Percentiles rank a stretch among this genome's conserved stretches.
Evolutionary conservation across 2,113 vertebrate species (phyloP).

Genomic region (Sphaerodactylus townsendi): DNA sequence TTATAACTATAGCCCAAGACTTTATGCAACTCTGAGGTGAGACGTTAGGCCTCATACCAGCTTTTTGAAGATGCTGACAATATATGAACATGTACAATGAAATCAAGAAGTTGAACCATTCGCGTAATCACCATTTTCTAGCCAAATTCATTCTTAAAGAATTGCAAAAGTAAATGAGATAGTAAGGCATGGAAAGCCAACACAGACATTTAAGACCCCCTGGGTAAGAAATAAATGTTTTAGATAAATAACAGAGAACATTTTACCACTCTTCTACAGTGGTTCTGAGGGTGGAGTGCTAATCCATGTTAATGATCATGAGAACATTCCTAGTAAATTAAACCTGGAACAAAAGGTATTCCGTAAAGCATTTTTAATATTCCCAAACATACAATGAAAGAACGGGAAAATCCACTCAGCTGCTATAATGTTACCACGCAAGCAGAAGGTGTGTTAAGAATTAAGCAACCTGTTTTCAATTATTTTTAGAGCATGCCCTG

Average conservation of each 20-base stretch:
- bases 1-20: neutral
- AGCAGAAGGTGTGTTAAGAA: neutral
- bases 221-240: neutral
- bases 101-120: neutral
- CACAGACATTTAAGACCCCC: neutral
- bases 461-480: neutral
- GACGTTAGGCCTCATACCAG: neutral
- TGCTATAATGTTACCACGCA: neutral
- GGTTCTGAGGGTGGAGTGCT: neutral
- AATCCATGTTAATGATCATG: neutral
- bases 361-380: neutral
- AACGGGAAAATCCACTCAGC: neutral
- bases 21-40: neutral
- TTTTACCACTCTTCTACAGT: neutral
- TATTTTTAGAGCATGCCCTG: conserved; percentile 3
- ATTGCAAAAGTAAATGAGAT: neutral
- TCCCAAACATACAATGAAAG: neutral
- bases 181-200: neutral
- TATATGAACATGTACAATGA: neutral
- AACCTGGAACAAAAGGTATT: neutral
- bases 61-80: neutral
- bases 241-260: neutral
- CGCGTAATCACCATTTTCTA: neutral
- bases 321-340: neutral
- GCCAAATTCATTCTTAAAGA: neutral